phyloP scores from a whole-genome alignment of 2,888 invertebrate genomes.

The Polymixis flavicincta region DNA sequence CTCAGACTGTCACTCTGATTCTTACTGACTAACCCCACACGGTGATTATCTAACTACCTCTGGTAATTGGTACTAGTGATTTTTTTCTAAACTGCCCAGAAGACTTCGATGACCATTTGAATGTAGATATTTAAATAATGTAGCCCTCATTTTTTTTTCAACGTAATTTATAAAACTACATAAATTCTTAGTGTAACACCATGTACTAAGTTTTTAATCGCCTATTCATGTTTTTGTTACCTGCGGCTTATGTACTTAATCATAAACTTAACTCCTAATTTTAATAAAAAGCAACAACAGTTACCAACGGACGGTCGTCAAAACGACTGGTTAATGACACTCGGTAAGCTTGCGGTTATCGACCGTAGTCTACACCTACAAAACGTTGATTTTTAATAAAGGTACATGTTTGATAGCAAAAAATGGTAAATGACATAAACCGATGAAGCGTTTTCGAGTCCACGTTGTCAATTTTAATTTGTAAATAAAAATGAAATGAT shows the following conservation, averaged over 20 bases:
- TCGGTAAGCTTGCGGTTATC: constrained; percentile 6
- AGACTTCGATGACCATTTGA: background rate
- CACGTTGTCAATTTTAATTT: background rate
- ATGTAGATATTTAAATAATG: background rate
- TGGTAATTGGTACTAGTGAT: background rate
- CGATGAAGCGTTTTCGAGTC: background rate
- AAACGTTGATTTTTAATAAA: constrained; percentile 8
- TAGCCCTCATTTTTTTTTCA: background rate
- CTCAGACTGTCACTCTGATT: background rate
- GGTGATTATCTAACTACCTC: background rate
- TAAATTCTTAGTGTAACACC: background rate
- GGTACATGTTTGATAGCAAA: constrained; percentile 9
- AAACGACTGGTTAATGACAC: background rate
- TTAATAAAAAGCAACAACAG: constrained; percentile 18
- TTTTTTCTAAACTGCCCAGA: background rate
- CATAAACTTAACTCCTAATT: constrained; percentile 5
- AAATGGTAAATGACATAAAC: constrained; percentile 1
- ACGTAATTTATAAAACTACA: background rate
- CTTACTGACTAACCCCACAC: background rate
- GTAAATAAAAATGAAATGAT: background rate
- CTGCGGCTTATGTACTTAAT: constrained; percentile 9
- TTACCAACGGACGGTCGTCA: background rate
- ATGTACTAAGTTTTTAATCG: constrained; percentile 10
- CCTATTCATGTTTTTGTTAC: constrained; percentile 1
- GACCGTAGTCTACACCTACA: background rate